These are phyloP conservation scores for Drosophila ezoana DNA, from an alignment of 2,888 invertebrate species.

Conservation along the genomic window DNA sequence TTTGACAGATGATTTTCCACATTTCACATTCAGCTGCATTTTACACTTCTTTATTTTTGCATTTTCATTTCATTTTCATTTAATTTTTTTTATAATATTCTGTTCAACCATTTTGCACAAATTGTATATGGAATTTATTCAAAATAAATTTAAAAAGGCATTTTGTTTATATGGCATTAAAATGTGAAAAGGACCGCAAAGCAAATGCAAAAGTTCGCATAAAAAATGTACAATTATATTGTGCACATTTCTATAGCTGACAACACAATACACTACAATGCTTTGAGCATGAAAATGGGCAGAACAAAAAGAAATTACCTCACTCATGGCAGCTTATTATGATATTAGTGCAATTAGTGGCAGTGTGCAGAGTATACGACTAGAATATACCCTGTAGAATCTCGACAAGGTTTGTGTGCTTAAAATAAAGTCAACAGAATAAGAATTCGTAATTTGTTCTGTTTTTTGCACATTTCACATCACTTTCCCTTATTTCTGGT, in stretches of 20 bases:
- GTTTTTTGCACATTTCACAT: too few species aligned
- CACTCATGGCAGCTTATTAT: neutral
- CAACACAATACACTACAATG: constrained; percentile 16
- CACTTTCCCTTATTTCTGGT: neutral
- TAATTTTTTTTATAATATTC: constrained; percentile 25
- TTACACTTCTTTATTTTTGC: constrained; percentile 7
- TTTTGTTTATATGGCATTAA: constrained; percentile 61
- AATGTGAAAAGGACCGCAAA: constrained; percentile 56
- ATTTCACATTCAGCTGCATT: constrained; percentile 59
- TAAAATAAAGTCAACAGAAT: too few species aligned
- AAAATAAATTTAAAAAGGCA: constrained; percentile 41
- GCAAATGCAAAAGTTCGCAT: constrained; percentile 28
- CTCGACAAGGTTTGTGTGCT: too few species aligned
- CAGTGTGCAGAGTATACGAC: too few species aligned
- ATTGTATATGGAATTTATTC: constrained; percentile 52
- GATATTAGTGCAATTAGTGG: neutral
- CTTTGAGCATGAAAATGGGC: neutral
- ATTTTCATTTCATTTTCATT: neutral
- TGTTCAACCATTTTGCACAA: constrained; percentile 35
- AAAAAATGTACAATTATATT: constrained; percentile 36
- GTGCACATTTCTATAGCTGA: constrained; percentile 1
- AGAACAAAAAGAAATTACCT: neutral
- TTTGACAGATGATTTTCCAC: constrained; percentile 73
- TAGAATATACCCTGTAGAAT: too few species aligned
- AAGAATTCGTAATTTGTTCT: too few species aligned